Evolutionary conservation across 2,113 vertebrate species (phyloP), one percentile per base, ranked within the genome.

Genomic region (Pteruthius melanotis): DNA sequence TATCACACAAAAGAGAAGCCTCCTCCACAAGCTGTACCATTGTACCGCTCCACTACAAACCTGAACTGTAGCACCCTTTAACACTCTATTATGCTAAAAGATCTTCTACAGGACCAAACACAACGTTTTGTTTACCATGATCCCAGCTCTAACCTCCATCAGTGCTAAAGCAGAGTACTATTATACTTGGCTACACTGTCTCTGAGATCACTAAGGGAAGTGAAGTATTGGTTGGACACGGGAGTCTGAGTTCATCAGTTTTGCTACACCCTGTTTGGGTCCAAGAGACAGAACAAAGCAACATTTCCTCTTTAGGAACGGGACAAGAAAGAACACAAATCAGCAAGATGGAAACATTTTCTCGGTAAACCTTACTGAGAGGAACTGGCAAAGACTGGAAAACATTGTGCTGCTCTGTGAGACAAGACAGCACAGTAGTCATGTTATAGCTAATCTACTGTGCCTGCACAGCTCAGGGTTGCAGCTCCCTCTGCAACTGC

Each of bases 121-220:
- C 2, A 1, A 35, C 21, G 2, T 30, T 76, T 70, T 35, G 20
- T 18, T 85, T 6, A 61, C 42, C 0, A 0, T 8, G 8, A 83
- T 24, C 15, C 17, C 63, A 93, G 63, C 33, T 66, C 69, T 50
- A 93, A 26, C 28, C 4, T 61, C n/a, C 61, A 42, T 5, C 27
- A 49, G 7, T 27, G 63, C n/a, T 31, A 28, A 76, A 72, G 26
- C 49, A 65, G 15, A 37, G 20, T 17, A n/a, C 15, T 65, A 7
- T 15, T 37, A 19, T 4, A 65, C 8, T 44, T 44, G 53, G 13
- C 49, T 35, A 53, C 9, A 28, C 13, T 27, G 11, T 7, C 45
- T n/a, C 37, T 26, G 24, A 63, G 27, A 76, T 28, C 13, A 42
- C 39, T 27, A 31, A 20, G 10, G 19, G 28, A 91, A 20, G 23